Conservation (phyloP, 2,113 vertebrate genomes). For the Strigops habroptila region DNA sequence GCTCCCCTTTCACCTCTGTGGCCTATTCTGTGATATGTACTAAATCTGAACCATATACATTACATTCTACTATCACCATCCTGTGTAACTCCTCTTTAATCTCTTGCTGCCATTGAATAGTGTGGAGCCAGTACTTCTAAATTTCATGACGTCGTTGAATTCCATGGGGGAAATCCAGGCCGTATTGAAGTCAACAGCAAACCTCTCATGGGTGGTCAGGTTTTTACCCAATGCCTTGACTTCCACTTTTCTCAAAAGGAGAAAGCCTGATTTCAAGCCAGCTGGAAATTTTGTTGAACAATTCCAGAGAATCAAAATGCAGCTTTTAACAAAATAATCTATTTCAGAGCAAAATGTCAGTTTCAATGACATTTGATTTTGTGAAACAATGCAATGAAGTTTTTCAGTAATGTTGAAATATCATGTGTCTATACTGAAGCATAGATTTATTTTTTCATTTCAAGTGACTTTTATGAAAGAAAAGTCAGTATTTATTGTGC, state of each 20-base stretch:
- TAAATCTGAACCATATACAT: conserved; percentile 36
- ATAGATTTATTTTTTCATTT: background rate
- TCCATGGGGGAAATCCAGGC: conserved; percentile 34
- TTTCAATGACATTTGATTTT: background rate
- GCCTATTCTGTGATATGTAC: conserved; percentile 8
- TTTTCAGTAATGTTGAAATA: conserved; percentile 7
- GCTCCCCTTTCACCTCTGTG: conserved; percentile 28
- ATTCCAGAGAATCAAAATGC: background rate
- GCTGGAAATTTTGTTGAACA: background rate
- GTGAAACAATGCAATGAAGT: background rate
- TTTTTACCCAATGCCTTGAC: background rate
- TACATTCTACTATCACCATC: conserved; percentile 19
- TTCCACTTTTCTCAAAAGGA: background rate
- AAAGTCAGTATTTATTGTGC: conserved; percentile 36
- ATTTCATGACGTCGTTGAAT: conserved; percentile 7
- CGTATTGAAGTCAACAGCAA: conserved; percentile 4
- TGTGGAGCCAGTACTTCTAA: conserved; percentile 46
- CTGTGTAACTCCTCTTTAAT: conserved; percentile 47
- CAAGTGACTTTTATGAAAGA: background rate
- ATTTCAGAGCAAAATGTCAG: background rate
- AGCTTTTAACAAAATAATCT: background rate
- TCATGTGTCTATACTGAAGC: background rate
- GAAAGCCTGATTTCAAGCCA: background rate
- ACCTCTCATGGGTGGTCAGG: conserved; percentile 46
- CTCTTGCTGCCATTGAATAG: conserved; percentile 47